A percentile compares a stretch with the other conserved stretches of the same genome.
Conservation (phyloP, 2,888 invertebrate species). For the Epistrophe eligans region DNA sequence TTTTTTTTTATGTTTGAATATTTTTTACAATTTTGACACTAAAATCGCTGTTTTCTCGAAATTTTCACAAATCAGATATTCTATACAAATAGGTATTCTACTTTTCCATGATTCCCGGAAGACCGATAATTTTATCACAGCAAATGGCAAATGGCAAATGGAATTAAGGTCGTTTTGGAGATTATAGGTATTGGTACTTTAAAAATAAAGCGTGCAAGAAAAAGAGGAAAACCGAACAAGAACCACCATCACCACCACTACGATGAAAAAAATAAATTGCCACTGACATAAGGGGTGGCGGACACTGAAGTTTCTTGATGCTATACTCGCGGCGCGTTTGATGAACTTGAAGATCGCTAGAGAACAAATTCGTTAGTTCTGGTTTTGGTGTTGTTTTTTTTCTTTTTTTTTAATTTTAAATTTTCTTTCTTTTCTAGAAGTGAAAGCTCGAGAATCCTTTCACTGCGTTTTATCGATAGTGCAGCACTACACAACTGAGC, state of each 20-base stretch:
- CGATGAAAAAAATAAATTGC: conserved; percentile 55
- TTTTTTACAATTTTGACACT: conserved; percentile 18
- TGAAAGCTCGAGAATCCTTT: conserved; percentile 77
- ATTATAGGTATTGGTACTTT: conserved; percentile 5
- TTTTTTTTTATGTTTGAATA: neutral
- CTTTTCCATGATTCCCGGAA: conserved; percentile 36
- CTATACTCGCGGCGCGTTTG: conserved; percentile 34
- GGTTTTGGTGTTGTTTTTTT: no score
- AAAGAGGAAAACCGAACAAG: conserved; percentile 15
- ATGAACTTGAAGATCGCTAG: conserved; percentile 54
- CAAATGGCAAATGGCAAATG: no score
- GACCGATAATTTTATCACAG: neutral
- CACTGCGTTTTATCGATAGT: conserved; percentile 76
- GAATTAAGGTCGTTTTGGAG: conserved; percentile 42
- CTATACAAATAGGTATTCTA: neutral
- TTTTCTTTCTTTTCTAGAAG: conserved; percentile 48
- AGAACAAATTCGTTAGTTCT: conserved; percentile 21
- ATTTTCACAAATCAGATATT: conserved; percentile 3
- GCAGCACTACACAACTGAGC: conserved; percentile 69
- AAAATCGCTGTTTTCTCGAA: conserved; percentile 6
- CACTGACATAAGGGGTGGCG: conserved; percentile 65
- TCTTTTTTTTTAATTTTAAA: conserved; percentile 3
- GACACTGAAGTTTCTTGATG: conserved; percentile 53
- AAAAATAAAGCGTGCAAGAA: neutral
- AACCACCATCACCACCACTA: conserved; percentile 63